Conservation (phyloP, 2,888 invertebrate species). For the Aromia moschata region DNA sequence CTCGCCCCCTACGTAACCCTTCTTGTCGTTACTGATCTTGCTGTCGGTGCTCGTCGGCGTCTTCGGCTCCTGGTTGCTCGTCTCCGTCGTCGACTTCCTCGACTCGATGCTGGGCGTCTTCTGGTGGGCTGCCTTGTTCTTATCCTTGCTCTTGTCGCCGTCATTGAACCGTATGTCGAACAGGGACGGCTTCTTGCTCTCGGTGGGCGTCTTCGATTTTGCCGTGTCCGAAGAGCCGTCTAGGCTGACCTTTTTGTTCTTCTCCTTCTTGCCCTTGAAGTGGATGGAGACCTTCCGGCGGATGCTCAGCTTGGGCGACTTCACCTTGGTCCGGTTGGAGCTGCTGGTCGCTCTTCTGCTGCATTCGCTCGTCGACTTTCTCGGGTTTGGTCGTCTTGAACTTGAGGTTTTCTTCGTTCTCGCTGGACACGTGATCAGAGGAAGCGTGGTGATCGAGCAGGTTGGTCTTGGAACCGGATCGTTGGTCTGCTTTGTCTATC, state of each 20-base stretch:
- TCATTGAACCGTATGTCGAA: slow-evolving; percentile 52
- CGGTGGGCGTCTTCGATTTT: slow-evolving; percentile 41
- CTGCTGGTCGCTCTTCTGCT: slow-evolving; percentile 37
- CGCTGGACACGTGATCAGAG: slow-evolving; percentile 49
- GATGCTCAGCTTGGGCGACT: slow-evolving; percentile 57
- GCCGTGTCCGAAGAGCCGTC: slow-evolving; percentile 36
- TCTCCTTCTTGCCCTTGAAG: slow-evolving; percentile 61
- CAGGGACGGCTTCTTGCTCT: slow-evolving; percentile 49
- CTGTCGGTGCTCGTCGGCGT: slow-evolving; percentile 53
- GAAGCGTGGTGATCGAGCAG: slow-evolving; percentile 50
- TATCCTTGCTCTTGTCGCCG: slow-evolving; percentile 27
- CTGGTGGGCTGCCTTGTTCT: slow-evolving; percentile 44
- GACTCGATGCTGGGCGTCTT: slow-evolving; percentile 59
- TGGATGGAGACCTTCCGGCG: slow-evolving; percentile 63
- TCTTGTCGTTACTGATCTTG: slow-evolving; percentile 40
- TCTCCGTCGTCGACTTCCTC: slow-evolving; percentile 50
- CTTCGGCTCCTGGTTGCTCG: slow-evolving; percentile 50
- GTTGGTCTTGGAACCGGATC: slow-evolving; percentile 53
- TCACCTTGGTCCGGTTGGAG: slow-evolving; percentile 36
- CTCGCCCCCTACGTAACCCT: slow-evolving; percentile 31
- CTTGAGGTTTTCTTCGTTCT: slow-evolving; percentile 58
- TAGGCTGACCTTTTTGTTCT: slow-evolving; percentile 38
- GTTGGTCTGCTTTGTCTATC: slow-evolving; percentile 29
- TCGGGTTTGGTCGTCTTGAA: slow-evolving; percentile 46
- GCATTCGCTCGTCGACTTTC: slow-evolving; percentile 34